These are phyloP conservation scores for Drosophila neocordata DNA, from an alignment of 1,140 invertebrate species.

Conservation along the genomic window DNA sequence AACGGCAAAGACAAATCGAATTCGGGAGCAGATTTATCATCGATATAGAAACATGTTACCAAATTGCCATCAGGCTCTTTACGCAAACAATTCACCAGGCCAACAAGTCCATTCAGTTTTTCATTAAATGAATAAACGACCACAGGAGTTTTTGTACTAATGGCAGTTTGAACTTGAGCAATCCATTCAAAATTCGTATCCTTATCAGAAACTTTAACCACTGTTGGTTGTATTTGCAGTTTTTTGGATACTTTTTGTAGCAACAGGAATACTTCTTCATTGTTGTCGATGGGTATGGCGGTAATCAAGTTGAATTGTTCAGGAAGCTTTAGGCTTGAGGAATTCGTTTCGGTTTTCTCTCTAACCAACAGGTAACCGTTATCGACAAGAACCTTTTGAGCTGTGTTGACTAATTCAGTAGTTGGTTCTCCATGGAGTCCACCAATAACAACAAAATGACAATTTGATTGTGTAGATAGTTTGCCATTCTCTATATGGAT, in stretches of 20 bases:
- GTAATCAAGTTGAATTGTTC: slow-evolving; percentile 64
- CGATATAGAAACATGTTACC: slow-evolving; percentile 86
- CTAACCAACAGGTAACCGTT: slow-evolving; percentile 84
- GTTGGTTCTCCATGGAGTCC: slow-evolving; percentile 57
- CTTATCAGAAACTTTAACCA: slow-evolving; percentile 66
- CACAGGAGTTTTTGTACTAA: slow-evolving; percentile 83
- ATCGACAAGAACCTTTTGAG: slow-evolving; percentile 72
- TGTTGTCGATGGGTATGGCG: slow-evolving; percentile 58
- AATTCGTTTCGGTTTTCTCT: slow-evolving; percentile 68
- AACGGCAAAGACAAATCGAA: slow-evolving; percentile 87
- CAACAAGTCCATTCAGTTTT: slow-evolving; percentile 90
- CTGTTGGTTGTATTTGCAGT: slow-evolving; percentile 50
- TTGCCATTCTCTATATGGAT: slow-evolving; percentile 86
- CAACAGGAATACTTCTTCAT: slow-evolving; percentile 73
- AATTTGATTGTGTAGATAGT: slow-evolving; percentile 84
- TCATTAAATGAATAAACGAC: slow-evolving; percentile 86
- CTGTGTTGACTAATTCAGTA: slow-evolving; percentile 27
- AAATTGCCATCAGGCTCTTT: slow-evolving; percentile 88
- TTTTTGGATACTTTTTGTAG: slow-evolving; percentile 72
- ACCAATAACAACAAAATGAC: slow-evolving; percentile 84
- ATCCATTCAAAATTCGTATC: slow-evolving; percentile 84
- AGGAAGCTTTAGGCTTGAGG: slow-evolving; percentile 40
- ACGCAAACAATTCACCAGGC: slow-evolving; percentile 90
- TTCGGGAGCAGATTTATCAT: slow-evolving; percentile 86
- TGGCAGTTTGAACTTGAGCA: slow-evolving; percentile 83